Evolutionary conservation across 2,888 invertebrate species (phyloP), one percentile per base, ranked within the genome.

Genomic region (Drosophila birchii): DNA sequence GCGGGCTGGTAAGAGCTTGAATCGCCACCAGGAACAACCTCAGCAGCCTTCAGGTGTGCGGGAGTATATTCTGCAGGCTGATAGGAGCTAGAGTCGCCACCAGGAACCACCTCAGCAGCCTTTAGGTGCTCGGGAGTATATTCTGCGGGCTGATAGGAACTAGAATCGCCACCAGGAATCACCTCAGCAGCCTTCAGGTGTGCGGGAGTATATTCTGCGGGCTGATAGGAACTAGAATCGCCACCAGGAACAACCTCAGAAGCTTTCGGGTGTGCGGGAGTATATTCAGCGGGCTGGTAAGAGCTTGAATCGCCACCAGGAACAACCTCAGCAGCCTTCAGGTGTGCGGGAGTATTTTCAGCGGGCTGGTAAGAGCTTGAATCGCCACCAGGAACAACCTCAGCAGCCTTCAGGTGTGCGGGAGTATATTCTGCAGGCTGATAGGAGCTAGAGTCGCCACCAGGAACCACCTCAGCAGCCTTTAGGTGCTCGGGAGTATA

Each of bases 111-210:
- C 1, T 34, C 34, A 9, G 49, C 39, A 3, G 41, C 0, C 29
- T 51, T 55, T 0, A 58, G 9, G 7, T 64, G 29, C 0, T 9
- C 63, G 3, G 63, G 47, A 57, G 63, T 57, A 12, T 63, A 63
- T 39, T 63, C 63, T 34, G 53, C 61, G 16, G 75, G 71, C 41
- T 77, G 75, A 36, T 75, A 75, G 12, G 76, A 72, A 32, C 71
- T 73, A 1, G 78, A 38, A 26, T 77, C 77, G 0, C 67, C 29
- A n/a, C 61, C 78, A 14, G 60, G 62, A 23, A 58, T 20, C 11
- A 67, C 36, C 8, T 54, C 44, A 29, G 58, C 38, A 7, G 43
- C n/a, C 29, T 26, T 57, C 16, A 64, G 16, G 12, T 71, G 49
- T 0, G 5, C 62, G 1, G 71, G 63, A n/a, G 66, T 69, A 7